Evolutionary conservation across 2,113 vertebrate genomes (phyloP), one percentile per base, ranked within the genome.

Genomic region (Pampusana beccarii): DNA sequence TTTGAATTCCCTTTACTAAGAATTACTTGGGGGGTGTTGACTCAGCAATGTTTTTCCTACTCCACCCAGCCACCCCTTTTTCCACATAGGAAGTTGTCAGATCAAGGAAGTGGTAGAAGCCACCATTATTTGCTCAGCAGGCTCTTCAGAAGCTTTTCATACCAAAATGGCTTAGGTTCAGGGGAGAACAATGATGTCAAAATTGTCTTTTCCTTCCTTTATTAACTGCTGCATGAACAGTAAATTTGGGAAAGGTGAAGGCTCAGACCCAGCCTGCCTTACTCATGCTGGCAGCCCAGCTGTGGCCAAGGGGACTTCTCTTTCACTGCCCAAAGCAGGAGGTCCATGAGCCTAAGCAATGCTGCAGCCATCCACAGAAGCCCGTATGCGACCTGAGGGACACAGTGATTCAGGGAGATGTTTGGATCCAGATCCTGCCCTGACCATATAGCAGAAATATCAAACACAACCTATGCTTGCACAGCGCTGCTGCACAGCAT

Each of bases 331-430:
- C 13, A 1, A 50, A 74, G 16, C 48, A 82, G 61, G 33, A 91
- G 31, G 16, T 71, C 42, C 2, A 0, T 0, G 0, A 92, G 33
- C 46, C 69, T n/a, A 8, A 70, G 33, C 56, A 69, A 33, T 4
- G 6, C 64, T 14, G 15, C 31, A 70, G 46, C 14, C 31, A 10
- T 29, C 42, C 53, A 17, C 28, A 44, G 66, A 29, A 85, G 16
- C 26, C 23, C 42, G 38, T n/a, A 8, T 20, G 65, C 2, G 5
- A 48, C 44, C 58, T 20, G 28, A 73, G 25, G 14, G 66, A 62
- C 36, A 23, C 6, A 16, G 44, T 46, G 44, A 9, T 69, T 23
- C 5, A 8, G n/a, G 19, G n/a, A 77, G 11, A 34, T 29, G 5
- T 83, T 83, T 73, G 36, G 21, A 75, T 61, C 31, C 77, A 65